Evolutionary conservation across 2,113 vertebrate genomes (phyloP).

Genomic region (Megatriorchis doriae): DNA sequence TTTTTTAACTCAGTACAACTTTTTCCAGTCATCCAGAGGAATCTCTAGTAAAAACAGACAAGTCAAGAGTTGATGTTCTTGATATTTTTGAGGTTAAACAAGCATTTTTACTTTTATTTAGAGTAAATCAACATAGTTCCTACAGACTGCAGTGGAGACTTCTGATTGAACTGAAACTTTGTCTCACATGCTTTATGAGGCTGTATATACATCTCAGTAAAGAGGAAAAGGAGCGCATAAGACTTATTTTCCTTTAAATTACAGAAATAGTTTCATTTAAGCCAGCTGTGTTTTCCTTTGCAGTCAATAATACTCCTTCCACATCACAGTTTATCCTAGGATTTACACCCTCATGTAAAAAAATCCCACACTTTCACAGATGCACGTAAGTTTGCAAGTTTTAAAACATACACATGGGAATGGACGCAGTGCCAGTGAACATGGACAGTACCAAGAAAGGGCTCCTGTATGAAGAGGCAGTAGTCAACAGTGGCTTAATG

Average conservation of each 20-base stretch:
- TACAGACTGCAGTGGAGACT: constrained; percentile 4
- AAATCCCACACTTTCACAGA: neutral
- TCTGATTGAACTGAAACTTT: neutral
- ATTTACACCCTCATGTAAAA: neutral
- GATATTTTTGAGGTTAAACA: constrained; percentile 51
- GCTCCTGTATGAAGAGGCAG: neutral
- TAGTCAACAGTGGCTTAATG: neutral
- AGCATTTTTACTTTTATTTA: constrained; percentile 42
- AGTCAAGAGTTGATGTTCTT: constrained; percentile 33
- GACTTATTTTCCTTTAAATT: neutral
- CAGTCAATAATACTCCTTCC: neutral
- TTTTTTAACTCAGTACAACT: constrained; percentile 56
- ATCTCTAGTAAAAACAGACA: constrained; percentile 59
- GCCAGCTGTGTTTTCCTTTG: neutral
- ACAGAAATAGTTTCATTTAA: neutral
- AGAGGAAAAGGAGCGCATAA: neutral
- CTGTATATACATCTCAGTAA: neutral
- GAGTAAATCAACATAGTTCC: neutral
- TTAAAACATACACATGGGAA: neutral
- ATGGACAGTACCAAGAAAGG: neutral
- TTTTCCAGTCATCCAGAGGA: constrained; percentile 51
- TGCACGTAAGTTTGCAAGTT: neutral
- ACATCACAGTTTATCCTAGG: neutral
- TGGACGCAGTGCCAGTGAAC: neutral
- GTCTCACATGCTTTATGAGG: neutral